Base-by-base conservation (phyloP, 2,113 vertebrate genomes). In the Malaclemys terrapin region DNA sequence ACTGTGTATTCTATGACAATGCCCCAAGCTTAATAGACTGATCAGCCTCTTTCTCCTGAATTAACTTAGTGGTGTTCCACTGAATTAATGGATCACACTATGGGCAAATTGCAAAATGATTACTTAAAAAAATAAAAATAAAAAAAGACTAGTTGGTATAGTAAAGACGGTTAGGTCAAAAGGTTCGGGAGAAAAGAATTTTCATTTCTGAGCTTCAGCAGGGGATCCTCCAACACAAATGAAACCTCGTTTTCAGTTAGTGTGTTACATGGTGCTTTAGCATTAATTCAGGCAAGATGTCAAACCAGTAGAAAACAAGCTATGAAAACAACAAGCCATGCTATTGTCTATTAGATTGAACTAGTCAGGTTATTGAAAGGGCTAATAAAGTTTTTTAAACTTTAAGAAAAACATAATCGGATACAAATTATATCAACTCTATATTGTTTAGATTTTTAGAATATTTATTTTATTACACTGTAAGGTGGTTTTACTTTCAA, bases 41-140 rank as follows among this genome's bases (percentile, higher is more conserved):
- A 96, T 94, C 91, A 96, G 93, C 87, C 91, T 93, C 72, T 97
- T 96, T 94, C 89, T 93, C 88, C 57, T 97, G 90, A 96, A 54
- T 79, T 93, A 94, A 93, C 95, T 80, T 95, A 0, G 0, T 94
- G 87, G 82, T 81, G 76, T 94, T 95, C 89, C 85, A 94, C 81
- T 88, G 53, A 95, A 82, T 81, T 91, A 93, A 95, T 79, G 65
- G 93, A 87, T 87, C 85, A 89, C 83, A 79, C 69, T 11, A 81
- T 78, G 10, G 3, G 47, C 84, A 89, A 86, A 89, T 2, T 8
- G 52, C 78, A 2, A 45, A 82, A 45, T 42, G 62, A 1, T 52
- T 84, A 42, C 38, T 76, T 94, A 78, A 53, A 35, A 8, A 65
- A 35, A 35, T 35, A 7, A 7, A 54, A 8, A 6, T 17, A 52